Conservation (phyloP, 2,797 vertebrate genomes). For the Argyrosomus regius region DNA sequence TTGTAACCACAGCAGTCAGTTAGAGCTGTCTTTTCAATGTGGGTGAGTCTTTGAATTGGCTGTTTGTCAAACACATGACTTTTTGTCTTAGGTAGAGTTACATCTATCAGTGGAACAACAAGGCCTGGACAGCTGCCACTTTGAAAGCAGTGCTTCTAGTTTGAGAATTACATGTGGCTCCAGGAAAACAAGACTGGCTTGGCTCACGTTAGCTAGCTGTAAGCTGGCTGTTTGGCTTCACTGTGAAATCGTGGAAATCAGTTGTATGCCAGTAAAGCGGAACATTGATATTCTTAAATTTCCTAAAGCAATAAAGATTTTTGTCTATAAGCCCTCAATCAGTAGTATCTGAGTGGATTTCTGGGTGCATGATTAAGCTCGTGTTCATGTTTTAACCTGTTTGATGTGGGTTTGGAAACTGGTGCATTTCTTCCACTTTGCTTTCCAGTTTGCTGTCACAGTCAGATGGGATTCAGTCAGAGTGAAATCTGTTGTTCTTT, state of each 20-base stretch:
- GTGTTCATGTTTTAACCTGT: not conserved
- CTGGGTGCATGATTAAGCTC: not conserved
- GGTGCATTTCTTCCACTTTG: not conserved
- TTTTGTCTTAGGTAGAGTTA: slow-evolving; percentile 44
- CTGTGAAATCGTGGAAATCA: slow-evolving; percentile 32
- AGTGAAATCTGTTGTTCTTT: not conserved
- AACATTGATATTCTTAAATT: slow-evolving; percentile 27
- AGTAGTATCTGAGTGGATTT: slow-evolving; percentile 5
- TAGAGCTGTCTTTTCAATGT: slow-evolving; percentile 27
- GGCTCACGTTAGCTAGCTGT: slow-evolving; percentile 26
- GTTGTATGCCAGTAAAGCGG: slow-evolving; percentile 27
- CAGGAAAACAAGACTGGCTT: slow-evolving; percentile 39
- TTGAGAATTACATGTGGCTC: slow-evolving; percentile 34
- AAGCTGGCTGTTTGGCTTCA: slow-evolving; percentile 28
- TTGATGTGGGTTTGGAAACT: not conserved
- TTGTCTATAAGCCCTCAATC: not conserved
- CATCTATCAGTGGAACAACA: slow-evolving; percentile 45
- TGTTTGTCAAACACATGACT: slow-evolving; percentile 41
- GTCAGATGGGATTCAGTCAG: not conserved
- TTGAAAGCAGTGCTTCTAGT: slow-evolving; percentile 36
- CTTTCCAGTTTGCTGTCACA: not conserved
- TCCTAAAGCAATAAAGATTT: slow-evolving; percentile 22
- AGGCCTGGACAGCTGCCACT: slow-evolving; percentile 44
- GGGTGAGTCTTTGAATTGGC: slow-evolving; percentile 34
- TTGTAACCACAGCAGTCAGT: slow-evolving; percentile 20